Conservation (phyloP, 1,140 invertebrate species). For the Drosophila pectinifera region DNA sequence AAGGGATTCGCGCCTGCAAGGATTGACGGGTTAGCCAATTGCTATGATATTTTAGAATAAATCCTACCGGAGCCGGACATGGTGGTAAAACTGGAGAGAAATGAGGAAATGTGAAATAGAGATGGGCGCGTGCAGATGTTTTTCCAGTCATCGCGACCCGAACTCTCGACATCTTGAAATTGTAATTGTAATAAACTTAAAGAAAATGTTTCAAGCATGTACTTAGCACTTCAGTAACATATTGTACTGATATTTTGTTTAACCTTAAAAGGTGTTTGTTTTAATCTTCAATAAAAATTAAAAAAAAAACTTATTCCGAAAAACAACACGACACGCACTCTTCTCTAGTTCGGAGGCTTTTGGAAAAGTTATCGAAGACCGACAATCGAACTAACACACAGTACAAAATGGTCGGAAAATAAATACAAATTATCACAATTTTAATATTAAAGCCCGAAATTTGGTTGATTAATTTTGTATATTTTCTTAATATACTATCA, state of each 20-base stretch:
- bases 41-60: not conserved
- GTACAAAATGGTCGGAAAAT: not conserved
- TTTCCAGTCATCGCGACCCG: not conserved
- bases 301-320: not conserved
- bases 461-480: not conserved
- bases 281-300: too few species aligned
- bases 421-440: too few species aligned
- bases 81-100: constrained; percentile 13
- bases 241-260: not conserved
- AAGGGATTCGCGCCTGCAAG: constrained; percentile 89
- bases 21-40: constrained; percentile 4
- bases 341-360: not conserved
- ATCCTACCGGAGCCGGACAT: constrained; percentile 38
- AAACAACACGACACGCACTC: not conserved
- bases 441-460: not conserved
- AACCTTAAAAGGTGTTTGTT: not conserved
- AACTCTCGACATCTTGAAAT: not conserved
- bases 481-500: not conserved
- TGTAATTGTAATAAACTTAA: not conserved
- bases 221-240: too few species aligned
- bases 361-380: constrained; percentile 4
- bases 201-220: too few species aligned
- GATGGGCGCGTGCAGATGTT: not conserved
- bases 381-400: not conserved
- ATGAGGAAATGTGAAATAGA: constrained; percentile 1